Evolutionary conservation across 2,113 vertebrate genomes (phyloP), one percentile per base, ranked within the genome.

Genomic region (Clarias macrocephalus): DNA sequence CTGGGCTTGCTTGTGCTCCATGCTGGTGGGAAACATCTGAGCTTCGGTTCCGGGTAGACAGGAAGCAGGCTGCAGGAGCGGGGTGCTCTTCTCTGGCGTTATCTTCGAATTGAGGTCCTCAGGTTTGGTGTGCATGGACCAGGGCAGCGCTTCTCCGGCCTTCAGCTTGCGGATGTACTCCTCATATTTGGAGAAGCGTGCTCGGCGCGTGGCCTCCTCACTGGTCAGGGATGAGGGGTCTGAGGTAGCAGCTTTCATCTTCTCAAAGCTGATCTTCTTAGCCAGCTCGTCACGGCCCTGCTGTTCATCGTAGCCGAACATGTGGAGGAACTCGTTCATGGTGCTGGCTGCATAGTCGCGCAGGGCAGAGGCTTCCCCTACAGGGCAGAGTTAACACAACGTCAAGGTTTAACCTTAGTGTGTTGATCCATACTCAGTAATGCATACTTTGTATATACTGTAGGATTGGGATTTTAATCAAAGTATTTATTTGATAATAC

Each of bases 121-220:
- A 0, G 95, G 92, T 90, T 97, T 99, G 87, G 94, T 83, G 25
- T 96, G 97, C 83, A 96, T 89, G 70, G 97, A 96, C 97, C 97
- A 98, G 19, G 97, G 96, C 13, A 98, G 95, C 85, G 97, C 95
- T 93, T 99, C 98, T 0, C 98, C 98, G 0, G 98, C 97, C 90
- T 99, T 99, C 80, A 99, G 95, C 90, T 98, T 99, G 90, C 98
- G 97, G 91, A 99, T 99, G 92, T 99, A 99, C 91, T 99, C 98
- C 95, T 99, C 98, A 0, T 99, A 99, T 92, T 99, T 99, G 93
- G 98, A 99, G 95, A 98, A 97, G 70, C 98, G 97, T 21, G 96
- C 97, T 18, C 97, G 95, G 87, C 98, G 97, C 89, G 96, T 96
- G 80, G 96, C 92, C 91, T 96, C 96, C 0, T 99, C 97, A 25